Evolutionary conservation across 2,113 vertebrate species (phyloP).

Genomic region (Sphaerodactylus townsendi): DNA sequence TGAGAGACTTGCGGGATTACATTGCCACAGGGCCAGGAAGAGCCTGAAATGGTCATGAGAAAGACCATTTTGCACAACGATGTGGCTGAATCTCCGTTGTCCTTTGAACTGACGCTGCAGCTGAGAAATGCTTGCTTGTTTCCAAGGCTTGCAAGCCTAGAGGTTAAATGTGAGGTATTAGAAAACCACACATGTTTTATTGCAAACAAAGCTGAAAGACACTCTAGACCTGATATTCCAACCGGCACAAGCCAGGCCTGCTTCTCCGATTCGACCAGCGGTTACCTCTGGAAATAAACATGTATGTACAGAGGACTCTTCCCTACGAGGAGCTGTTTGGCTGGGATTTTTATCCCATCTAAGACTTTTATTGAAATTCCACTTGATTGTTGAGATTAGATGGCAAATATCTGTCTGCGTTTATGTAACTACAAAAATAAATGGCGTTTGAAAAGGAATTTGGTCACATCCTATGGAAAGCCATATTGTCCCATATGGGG

Average conservation of each 20-base stretch:
- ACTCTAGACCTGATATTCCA: accelerated
- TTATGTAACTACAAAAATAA: not conserved
- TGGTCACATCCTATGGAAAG: not conserved
- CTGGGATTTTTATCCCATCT: not conserved
- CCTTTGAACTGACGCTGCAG: not conserved
- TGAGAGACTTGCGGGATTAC: not conserved
- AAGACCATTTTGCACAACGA: not conserved
- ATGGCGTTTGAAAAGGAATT: accelerated
- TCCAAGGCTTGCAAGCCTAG: not conserved
- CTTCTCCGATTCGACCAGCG: not conserved
- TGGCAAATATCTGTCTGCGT: accelerated
- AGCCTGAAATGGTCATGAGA: not conserved
- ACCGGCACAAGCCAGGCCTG: accelerated
- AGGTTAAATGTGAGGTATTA: not conserved
- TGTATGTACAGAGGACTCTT: not conserved
- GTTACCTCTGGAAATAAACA: not conserved
- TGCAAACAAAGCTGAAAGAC: accelerated
- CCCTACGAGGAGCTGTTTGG: not conserved
- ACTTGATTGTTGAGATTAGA: not conserved
- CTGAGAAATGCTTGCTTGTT: not conserved
- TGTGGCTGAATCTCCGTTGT: not conserved
- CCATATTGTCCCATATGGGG: accelerated
- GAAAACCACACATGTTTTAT: not conserved
- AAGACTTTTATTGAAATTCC: conserved; percentile 19
- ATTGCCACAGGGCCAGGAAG: not conserved